A percentile compares a stretch with the other conserved stretches of the same genome.
These are phyloP conservation scores for Rhodophaea formosa DNA, from an alignment of 2,888 invertebrate genomes.

Conservation along the genomic window DNA sequence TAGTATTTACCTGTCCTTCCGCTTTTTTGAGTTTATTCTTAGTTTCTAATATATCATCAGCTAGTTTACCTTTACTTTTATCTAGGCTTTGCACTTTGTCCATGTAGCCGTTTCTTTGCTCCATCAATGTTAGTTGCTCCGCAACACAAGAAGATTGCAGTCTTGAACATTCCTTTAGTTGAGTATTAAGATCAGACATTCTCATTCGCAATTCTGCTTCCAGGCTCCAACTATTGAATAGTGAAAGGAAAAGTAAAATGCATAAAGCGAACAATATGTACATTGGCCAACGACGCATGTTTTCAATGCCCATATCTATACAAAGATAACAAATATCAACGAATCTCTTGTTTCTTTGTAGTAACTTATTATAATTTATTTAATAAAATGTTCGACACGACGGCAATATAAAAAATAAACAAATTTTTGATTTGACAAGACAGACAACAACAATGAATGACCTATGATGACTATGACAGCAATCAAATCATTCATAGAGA, in stretches of 20 bases:
- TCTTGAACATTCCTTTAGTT: constrained; percentile 68
- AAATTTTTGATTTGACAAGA: background rate
- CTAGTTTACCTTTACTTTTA: constrained; percentile 54
- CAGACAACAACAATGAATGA: background rate
- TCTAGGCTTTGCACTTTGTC: constrained; percentile 61
- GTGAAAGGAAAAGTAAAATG: constrained; percentile 70
- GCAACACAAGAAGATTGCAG: constrained; percentile 69
- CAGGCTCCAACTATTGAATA: constrained; percentile 72
- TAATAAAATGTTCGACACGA: background rate
- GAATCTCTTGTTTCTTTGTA: background rate
- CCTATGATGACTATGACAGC: background rate
- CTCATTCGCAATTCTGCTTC: constrained; percentile 66
- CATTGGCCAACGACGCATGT: constrained; percentile 78
- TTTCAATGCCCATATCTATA: constrained; percentile 71
- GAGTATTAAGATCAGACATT: constrained; percentile 57
- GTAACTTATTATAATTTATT: background rate
- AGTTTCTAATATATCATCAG: constrained; percentile 51
- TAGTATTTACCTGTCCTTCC: constrained; percentile 63
- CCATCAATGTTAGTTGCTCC: constrained; percentile 62
- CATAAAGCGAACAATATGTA: constrained; percentile 69
- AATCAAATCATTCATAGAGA: background rate
- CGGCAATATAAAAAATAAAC: constrained; percentile 1
- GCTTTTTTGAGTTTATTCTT: constrained; percentile 55
- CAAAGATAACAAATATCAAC: background rate
- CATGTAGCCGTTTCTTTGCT: constrained; percentile 63